These are phyloP conservation scores for Cynaeus angustus DNA, from an alignment of 2,888 invertebrate genomes.

Conservation along the genomic window DNA sequence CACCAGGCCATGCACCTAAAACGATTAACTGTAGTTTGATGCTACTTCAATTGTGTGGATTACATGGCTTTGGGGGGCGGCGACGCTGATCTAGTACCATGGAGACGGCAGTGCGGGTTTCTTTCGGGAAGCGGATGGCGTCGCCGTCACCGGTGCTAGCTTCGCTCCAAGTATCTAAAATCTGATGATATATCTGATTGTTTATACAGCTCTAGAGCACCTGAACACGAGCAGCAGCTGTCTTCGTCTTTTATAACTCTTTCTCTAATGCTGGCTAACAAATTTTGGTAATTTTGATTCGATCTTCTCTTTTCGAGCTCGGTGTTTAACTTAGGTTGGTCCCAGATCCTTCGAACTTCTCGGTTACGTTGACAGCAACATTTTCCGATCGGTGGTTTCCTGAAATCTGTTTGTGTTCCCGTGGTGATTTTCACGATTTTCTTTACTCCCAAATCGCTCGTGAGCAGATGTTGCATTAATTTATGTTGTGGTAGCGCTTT, in stretches of 20 bases:
- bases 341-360: background rate
- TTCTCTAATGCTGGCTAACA: conserved; percentile 29
- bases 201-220: background rate
- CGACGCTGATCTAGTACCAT: conserved; percentile 8
- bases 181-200: background rate
- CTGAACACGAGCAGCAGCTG: conserved; percentile 24
- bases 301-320: background rate
- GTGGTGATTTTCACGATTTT: conserved; percentile 16
- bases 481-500: conserved; percentile 59
- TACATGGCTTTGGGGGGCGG: conserved; percentile 20
- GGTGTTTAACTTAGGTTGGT: conserved; percentile 1
- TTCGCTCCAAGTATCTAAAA: conserved; percentile 34
- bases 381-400: too few species aligned
- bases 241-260: conserved; percentile 15
- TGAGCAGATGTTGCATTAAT: conserved; percentile 57
- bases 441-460: conserved; percentile 24
- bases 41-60: too few species aligned
- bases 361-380: conserved; percentile 23
- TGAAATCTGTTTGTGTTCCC: conserved; percentile 16
- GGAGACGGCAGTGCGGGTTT: conserved; percentile 44
- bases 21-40: conserved; percentile 5
- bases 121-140: conserved; percentile 34
- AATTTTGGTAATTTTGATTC: conserved; percentile 6
- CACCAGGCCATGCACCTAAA: conserved; percentile 34
- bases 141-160: background rate